Evolutionary conservation across 2,797 vertebrate species (phyloP).

Genomic region (Sebastes taczanowskii): DNA sequence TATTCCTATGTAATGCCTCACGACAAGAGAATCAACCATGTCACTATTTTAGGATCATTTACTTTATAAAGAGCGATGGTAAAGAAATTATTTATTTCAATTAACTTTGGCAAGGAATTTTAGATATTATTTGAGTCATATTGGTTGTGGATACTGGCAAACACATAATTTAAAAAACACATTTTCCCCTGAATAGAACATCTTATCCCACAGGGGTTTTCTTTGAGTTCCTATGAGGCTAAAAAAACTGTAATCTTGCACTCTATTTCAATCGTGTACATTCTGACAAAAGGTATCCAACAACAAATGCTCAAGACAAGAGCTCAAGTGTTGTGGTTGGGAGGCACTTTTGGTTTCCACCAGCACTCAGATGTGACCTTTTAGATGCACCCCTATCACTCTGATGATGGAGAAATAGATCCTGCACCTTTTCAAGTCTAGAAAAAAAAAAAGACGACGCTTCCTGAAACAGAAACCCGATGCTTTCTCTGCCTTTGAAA

Average conservation of each 20-base stretch:
- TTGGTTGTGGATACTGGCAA: not conserved
- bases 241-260: slow-evolving; percentile 50
- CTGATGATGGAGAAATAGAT: slow-evolving; percentile 85
- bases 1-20: slow-evolving; percentile 44
- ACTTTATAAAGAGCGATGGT: not conserved
- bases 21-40: slow-evolving; percentile 24
- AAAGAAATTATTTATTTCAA: not conserved
- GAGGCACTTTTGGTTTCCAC: slow-evolving; percentile 80
- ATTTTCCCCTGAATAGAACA: not conserved
- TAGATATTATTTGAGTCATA: not conserved
- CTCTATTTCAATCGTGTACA: slow-evolving; percentile 54
- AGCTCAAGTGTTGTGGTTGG: slow-evolving; percentile 81
- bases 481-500: slow-evolving; percentile 90
- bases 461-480: slow-evolving; percentile 86
- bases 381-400: slow-evolving; percentile 84
- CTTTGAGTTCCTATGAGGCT: slow-evolving; percentile 9
- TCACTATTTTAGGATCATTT: not conserved
- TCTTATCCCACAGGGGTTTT: slow-evolving; percentile 16
- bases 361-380: slow-evolving; percentile 85
- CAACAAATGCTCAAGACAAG: slow-evolving; percentile 79
- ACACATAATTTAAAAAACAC: not conserved
- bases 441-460: slow-evolving; percentile 69
- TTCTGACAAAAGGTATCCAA: slow-evolving; percentile 69
- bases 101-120: not conserved
- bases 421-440: slow-evolving; percentile 88